These are phyloP conservation scores for Vanessa atalanta DNA, from an alignment of 1,140 invertebrate genomes.

Conservation along the genomic window DNA sequence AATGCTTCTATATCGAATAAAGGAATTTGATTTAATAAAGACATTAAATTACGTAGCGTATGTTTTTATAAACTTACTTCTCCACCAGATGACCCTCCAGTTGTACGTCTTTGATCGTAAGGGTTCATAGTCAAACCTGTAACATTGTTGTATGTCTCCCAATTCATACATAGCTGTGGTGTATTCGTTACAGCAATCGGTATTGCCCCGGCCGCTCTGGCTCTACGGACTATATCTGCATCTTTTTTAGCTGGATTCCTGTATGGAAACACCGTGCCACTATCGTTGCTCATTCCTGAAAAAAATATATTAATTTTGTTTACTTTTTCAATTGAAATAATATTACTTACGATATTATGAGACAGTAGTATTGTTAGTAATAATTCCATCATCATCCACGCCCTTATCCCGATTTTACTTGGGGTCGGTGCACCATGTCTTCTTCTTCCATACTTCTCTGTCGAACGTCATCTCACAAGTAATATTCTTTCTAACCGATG, in stretches of 20 bases:
- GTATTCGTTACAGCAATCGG: slow-evolving; percentile 94
- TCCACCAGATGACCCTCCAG: slow-evolving; percentile 90
- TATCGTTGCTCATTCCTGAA: slow-evolving; percentile 81
- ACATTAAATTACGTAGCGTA: background rate
- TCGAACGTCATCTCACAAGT: no score
- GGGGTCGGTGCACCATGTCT: no score
- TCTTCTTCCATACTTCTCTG: no score
- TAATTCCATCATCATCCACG: no score
- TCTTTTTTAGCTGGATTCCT: slow-evolving; percentile 84
- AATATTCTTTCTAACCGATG: no score
- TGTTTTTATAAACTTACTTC: slow-evolving; percentile 78
- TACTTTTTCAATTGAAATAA: background rate
- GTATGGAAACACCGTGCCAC: slow-evolving; percentile 77
- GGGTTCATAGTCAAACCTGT: slow-evolving; percentile 94
- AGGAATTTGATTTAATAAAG: no score
- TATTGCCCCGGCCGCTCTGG: slow-evolving; percentile 91
- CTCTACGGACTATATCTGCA: slow-evolving; percentile 85
- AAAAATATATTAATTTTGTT: slow-evolving; percentile 12
- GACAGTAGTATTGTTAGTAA: no score
- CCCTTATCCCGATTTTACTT: no score
- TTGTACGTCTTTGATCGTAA: slow-evolving; percentile 88
- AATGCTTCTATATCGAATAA: no score
- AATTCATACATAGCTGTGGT: slow-evolving; percentile 94
- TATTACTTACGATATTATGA: background rate
- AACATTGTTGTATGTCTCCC: slow-evolving; percentile 93